These are phyloP conservation scores for Eustalomyia histrio DNA, from an alignment of 2,888 invertebrate species.

Conservation along the genomic window DNA sequence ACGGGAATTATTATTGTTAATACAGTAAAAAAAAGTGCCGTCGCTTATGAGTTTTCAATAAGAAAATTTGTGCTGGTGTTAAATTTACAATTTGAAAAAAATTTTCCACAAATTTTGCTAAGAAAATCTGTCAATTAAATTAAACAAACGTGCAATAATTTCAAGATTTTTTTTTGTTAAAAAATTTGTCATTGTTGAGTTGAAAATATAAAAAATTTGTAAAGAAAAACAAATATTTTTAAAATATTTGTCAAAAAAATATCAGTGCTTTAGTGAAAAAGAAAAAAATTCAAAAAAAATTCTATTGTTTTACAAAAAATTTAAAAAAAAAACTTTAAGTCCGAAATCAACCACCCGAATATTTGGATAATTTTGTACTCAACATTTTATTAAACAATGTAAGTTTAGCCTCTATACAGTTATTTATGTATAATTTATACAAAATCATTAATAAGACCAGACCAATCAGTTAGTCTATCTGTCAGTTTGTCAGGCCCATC, in stretches of 20 bases:
- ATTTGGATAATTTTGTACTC: slow-evolving; percentile 60
- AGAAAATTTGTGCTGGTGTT: slow-evolving; percentile 21
- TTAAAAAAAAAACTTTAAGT: neutral
- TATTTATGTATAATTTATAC: neutral
- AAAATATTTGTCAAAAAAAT: slow-evolving; percentile 1
- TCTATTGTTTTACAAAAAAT: neutral
- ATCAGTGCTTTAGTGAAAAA: slow-evolving; percentile 29
- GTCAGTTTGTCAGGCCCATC: neutral
- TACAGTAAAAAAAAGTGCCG: slow-evolving; percentile 10
- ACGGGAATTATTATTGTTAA: slow-evolving; percentile 29
- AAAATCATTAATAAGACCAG: neutral
- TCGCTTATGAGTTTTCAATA: slow-evolving; percentile 15
- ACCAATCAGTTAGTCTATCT: slow-evolving; percentile 5
- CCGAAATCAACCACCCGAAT: slow-evolving; percentile 45
- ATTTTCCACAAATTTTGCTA: neutral
- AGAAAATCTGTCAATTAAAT: slow-evolving; percentile 59
- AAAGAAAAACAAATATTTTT: neutral
- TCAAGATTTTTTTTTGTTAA: slow-evolving; percentile 2
- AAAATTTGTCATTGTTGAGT: neutral
- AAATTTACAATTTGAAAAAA: slow-evolving; percentile 11
- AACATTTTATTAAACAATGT: slow-evolving; percentile 59
- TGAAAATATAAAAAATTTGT: neutral
- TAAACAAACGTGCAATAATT: slow-evolving; percentile 27
- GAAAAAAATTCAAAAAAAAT: neutral
- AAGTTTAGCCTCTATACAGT: slow-evolving; percentile 24